phyloP scores from a whole-genome alignment of 2,888 invertebrate species.

The Eupithecia centaureata region DNA sequence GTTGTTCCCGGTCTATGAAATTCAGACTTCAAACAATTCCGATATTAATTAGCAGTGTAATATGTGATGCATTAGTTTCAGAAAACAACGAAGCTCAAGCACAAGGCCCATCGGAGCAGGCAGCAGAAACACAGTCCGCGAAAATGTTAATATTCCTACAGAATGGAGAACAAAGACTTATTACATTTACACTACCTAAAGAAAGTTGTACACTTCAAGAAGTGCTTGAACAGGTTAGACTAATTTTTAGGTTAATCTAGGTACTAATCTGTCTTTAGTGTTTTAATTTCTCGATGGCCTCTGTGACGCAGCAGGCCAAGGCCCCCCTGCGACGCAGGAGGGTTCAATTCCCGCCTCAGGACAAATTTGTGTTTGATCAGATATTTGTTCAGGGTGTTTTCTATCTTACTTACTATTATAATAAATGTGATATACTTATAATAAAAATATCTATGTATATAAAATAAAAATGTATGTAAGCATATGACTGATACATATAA shows the following conservation, averaged over 20 bases:
- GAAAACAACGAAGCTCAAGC: conserved; percentile 67
- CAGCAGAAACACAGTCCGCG: conserved; percentile 86
- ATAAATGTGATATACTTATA: too few species aligned
- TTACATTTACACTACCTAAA: conserved; percentile 91
- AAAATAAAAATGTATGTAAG: too few species aligned
- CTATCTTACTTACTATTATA: too few species aligned
- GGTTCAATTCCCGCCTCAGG: too few species aligned
- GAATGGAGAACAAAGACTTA: conserved; percentile 91
- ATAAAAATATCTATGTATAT: too few species aligned
- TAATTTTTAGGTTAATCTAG: not conserved
- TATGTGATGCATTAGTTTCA: conserved; percentile 41
- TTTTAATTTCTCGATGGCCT: not conserved
- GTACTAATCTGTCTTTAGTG: not conserved
- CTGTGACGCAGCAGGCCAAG: too few species aligned
- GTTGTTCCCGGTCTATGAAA: not conserved
- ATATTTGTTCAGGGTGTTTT: too few species aligned
- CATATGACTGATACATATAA: too few species aligned
- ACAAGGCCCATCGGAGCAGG: conserved; percentile 71
- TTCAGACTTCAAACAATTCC: not conserved
- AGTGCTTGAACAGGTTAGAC: conserved; percentile 88
- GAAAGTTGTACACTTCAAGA: conserved; percentile 93
- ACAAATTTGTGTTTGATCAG: too few species aligned
- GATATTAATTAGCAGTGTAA: not conserved
- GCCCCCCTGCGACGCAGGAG: too few species aligned
- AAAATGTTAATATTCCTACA: conserved; percentile 91